phyloP scores from a whole-genome alignment of 2,113 vertebrate genomes.

The Mormoops blainvillei region DNA sequence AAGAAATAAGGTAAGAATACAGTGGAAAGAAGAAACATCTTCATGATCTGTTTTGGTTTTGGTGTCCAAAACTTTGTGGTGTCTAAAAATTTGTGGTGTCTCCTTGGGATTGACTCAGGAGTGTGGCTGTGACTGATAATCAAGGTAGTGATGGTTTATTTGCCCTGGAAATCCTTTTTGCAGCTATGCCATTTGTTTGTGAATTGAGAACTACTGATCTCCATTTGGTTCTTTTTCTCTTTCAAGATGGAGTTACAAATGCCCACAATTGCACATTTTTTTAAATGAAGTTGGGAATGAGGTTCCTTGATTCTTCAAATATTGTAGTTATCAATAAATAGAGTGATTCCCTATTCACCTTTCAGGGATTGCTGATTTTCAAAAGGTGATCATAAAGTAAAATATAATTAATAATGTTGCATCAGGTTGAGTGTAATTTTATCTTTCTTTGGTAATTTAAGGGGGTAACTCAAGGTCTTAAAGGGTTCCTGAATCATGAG shows the following conservation, averaged over 20 bases:
- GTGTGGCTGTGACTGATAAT: not conserved
- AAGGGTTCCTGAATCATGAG: not conserved
- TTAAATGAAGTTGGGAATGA: not conserved
- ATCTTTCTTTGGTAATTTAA: conserved; percentile 1
- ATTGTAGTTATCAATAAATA: not conserved
- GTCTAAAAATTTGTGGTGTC: not conserved
- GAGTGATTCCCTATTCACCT: not conserved
- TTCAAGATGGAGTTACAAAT: not conserved
- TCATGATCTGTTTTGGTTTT: not conserved
- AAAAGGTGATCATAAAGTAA: conserved; percentile 7
- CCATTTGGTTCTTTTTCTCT: conserved; percentile 15
- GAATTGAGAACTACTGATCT: not conserved
- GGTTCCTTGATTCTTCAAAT: conserved; percentile 1
- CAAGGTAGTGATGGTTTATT: not conserved
- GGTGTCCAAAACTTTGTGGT: not conserved
- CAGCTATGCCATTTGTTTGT: not conserved
- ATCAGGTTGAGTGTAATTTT: not conserved
- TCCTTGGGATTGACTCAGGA: conserved; percentile 1
- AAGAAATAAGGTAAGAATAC: not conserved
- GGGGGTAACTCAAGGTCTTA: conserved; percentile 8
- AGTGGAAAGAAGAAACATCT: not conserved
- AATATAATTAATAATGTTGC: conserved; percentile 2
- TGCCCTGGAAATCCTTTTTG: not conserved
- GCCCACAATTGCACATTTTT: not conserved
- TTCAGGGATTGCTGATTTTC: conserved; percentile 33